phyloP scores from a whole-genome alignment of 2,113 vertebrate species.

The Zosterops pallidus region DNA sequence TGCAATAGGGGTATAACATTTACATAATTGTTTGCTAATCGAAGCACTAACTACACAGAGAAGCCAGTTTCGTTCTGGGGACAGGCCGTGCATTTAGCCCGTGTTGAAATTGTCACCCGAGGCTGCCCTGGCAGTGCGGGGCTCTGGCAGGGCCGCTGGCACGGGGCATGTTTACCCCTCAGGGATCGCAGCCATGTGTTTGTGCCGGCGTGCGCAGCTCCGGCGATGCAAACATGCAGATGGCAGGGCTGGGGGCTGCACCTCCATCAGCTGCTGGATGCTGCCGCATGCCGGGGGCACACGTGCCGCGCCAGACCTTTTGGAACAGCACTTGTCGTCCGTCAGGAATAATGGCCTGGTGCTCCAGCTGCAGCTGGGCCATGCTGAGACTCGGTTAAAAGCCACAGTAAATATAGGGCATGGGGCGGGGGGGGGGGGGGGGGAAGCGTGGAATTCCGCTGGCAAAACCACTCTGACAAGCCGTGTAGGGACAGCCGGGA shows the following conservation, averaged over 20 bases:
- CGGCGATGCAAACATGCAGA: slow-evolving; percentile 34
- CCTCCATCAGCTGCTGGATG: slow-evolving; percentile 6
- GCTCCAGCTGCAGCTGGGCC: neutral
- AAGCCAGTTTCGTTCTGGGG: neutral
- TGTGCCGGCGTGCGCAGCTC: neutral
- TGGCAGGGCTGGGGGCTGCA: neutral
- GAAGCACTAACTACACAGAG: neutral
- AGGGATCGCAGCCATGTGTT: neutral
- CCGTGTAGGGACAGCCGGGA: neutral
- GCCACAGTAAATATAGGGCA: neutral
- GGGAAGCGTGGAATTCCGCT: neutral
- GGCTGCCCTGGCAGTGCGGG: neutral
- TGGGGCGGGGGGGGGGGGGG: no score
- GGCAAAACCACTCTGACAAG: neutral
- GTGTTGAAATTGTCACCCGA: neutral
- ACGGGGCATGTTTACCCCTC: neutral
- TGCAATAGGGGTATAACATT: no score
- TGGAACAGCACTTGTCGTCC: neutral
- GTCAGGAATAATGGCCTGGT: neutral
- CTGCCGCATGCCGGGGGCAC: neutral
- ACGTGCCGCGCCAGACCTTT: neutral
- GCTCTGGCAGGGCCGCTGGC: neutral
- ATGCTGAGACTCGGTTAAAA: neutral
- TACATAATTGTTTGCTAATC: neutral
- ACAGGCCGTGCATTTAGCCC: fast-evolving